Evolutionary conservation across 2,113 vertebrate genomes (phyloP).

Genomic region (Dasyurus viverrinus): DNA sequence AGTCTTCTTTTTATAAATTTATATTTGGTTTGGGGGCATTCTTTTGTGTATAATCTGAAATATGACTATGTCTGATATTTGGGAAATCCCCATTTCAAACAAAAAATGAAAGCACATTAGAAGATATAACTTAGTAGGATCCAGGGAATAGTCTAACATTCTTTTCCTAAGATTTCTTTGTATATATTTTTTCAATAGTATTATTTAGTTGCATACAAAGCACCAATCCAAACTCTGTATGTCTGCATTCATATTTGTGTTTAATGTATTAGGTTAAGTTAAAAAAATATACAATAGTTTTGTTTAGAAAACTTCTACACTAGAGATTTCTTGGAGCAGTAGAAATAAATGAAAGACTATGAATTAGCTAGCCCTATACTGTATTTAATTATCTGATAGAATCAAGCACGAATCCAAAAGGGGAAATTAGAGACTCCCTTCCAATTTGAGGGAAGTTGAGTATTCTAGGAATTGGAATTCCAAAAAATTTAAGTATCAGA

Average conservation of each 20-base stretch:
- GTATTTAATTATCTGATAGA: background rate
- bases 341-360: background rate
- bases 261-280: background rate
- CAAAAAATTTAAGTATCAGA: background rate
- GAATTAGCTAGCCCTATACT: background rate
- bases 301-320: background rate
- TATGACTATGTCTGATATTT: background rate
- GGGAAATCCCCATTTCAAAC: background rate
- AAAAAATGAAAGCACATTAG: background rate
- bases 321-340: background rate
- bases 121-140: background rate
- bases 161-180: background rate
- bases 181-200: background rate
- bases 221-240: background rate
- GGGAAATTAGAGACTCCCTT: background rate
- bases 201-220: background rate
- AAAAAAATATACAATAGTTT: background rate
- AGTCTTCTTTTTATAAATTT: background rate
- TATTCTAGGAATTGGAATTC: background rate
- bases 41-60: background rate
- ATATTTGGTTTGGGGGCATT: background rate
- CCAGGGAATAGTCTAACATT: background rate
- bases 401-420: background rate
- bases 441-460: background rate
- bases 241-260: background rate